Conservation (phyloP, 2,797 vertebrate genomes). For the Scolopax bukidnonensis region DNA sequence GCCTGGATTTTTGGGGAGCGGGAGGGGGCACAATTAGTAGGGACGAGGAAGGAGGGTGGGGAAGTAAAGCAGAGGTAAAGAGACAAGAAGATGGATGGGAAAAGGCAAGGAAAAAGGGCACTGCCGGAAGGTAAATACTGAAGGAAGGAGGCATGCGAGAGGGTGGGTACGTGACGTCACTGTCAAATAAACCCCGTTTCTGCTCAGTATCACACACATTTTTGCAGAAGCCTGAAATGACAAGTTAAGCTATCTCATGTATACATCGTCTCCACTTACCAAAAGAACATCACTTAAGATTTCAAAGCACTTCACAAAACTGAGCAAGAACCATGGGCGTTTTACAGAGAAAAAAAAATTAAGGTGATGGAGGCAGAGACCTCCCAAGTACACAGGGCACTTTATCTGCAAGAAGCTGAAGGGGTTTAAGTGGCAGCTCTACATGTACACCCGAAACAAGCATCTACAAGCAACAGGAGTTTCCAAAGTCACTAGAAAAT, state of each 20-base stretch:
- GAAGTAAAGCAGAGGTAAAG: background rate
- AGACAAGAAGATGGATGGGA: background rate
- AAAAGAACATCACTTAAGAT: background rate
- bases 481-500: background rate
- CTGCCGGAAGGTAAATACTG: background rate
- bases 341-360: background rate
- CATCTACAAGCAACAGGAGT: background rate
- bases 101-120: background rate
- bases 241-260: background rate
- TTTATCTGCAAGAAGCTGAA: background rate
- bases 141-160: background rate
- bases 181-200: conserved; percentile 34
- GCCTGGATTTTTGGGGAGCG: conserved; percentile 79
- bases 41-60: background rate
- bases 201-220: background rate
- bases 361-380: background rate
- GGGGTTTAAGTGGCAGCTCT: conserved; percentile 27
- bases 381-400: background rate
- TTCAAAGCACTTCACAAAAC: background rate
- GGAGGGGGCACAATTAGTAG: conserved; percentile 79
- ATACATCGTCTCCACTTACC: accelerated
- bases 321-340: background rate
- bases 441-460: background rate
- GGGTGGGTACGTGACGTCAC: accelerated
- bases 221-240: background rate